Evolutionary conservation across 1,140 invertebrate genomes (phyloP).

Genomic region (Drosophila busckii): DNA sequence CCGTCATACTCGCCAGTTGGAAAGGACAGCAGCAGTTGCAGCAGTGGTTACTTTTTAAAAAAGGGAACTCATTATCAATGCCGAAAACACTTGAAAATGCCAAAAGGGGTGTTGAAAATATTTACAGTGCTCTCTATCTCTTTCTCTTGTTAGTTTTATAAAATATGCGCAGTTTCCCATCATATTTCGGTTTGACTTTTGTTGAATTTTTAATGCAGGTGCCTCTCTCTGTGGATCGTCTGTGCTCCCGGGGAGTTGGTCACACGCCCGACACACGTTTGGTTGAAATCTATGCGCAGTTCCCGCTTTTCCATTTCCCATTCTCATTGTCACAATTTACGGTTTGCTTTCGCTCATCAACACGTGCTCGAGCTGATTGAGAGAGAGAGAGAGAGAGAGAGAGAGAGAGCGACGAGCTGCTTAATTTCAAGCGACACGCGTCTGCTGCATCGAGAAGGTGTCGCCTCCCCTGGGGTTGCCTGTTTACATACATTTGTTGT

Average conservation of each 20-base stretch:
- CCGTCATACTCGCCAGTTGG: constrained; percentile 65
- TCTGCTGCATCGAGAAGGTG: constrained; percentile 43
- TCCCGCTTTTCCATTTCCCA: constrained; percentile 19
- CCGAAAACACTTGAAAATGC: constrained; percentile 16
- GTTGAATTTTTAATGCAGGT: constrained; percentile 20
- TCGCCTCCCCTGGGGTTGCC: constrained; percentile 30
- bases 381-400: no score
- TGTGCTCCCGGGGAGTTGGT: constrained; percentile 22
- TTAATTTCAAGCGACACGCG: constrained; percentile 68
- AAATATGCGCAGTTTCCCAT: constrained; percentile 48
- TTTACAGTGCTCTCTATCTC: no score
- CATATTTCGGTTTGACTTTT: constrained; percentile 39
- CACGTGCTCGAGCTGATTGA: constrained; percentile 40
- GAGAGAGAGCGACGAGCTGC: no score
- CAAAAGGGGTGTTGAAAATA: constrained; percentile 42
- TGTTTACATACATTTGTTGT: constrained; percentile 67
- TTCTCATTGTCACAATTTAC: constrained; percentile 58
- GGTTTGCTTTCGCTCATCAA: constrained; percentile 65
- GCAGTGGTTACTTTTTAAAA: constrained; percentile 68
- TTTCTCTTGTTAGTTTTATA: constrained; percentile 3
- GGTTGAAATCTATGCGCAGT: constrained; percentile 62
- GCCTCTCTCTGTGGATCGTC: not conserved
- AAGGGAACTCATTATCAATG: constrained; percentile 52
- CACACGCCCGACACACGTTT: constrained; percentile 63
- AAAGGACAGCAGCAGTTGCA: constrained; percentile 18